Conservation (phyloP, 2,888 invertebrate species). For the Spodoptera picta region DNA sequence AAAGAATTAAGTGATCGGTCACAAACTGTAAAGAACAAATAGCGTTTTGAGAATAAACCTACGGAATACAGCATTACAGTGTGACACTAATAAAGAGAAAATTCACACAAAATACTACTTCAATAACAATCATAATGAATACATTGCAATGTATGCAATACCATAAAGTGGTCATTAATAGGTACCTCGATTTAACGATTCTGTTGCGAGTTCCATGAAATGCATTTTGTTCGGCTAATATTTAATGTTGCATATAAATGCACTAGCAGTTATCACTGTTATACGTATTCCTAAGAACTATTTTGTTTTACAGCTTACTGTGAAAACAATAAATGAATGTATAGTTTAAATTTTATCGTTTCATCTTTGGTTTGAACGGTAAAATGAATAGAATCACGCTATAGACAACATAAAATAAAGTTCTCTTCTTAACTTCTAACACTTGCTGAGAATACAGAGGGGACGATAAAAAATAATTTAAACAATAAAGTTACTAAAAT, state of each 20-base stretch:
- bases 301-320: constrained; percentile 33
- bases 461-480: too few relatives aligned
- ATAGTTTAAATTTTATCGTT: too few relatives aligned
- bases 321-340: background rate
- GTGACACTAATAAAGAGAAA: background rate
- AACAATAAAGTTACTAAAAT: too few relatives aligned
- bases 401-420: too few relatives aligned
- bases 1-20: too few relatives aligned
- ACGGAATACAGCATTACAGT: too few relatives aligned
- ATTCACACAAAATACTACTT: background rate
- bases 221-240: constrained; percentile 31
- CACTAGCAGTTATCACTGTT: constrained; percentile 46
- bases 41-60: too few relatives aligned
- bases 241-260: constrained; percentile 36
- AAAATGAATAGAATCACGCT: too few relatives aligned
- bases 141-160: constrained; percentile 8
- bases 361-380: too few relatives aligned
- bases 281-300: constrained; percentile 22
- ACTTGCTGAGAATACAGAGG: too few relatives aligned
- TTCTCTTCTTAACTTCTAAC: too few relatives aligned
- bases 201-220: constrained; percentile 38
- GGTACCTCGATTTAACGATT: constrained; percentile 12
- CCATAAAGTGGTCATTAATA: constrained; percentile 27
- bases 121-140: constrained; percentile 3
- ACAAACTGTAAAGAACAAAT: too few relatives aligned